These are phyloP conservation scores for Paramormyrops kingsleyae DNA, from an alignment of 2,113 vertebrate genomes.

Conservation along the genomic window DNA sequence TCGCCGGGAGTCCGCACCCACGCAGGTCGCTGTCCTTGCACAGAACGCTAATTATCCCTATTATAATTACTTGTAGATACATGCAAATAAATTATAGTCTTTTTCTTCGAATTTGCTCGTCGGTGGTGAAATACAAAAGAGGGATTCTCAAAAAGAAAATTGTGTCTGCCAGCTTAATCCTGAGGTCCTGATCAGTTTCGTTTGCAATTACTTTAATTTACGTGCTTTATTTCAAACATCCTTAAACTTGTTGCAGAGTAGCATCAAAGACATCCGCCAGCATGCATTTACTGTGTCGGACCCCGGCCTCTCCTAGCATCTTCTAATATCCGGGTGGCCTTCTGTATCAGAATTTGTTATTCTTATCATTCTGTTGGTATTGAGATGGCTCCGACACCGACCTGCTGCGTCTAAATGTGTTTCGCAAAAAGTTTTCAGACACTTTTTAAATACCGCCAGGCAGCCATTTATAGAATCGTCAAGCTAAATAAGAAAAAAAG, in stretches of 20 bases:
- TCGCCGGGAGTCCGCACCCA: neutral
- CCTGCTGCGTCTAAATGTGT: neutral
- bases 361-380: neutral
- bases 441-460: neutral
- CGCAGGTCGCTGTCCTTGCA: neutral
- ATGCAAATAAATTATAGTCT: constrained; percentile 23
- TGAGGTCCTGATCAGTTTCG: neutral
- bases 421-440: neutral
- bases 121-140: neutral
- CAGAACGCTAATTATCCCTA: constrained; percentile 31
- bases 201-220: neutral
- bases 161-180: neutral
- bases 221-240: neutral
- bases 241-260: neutral
- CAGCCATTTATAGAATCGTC: neutral
- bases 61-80: constrained; percentile 31
- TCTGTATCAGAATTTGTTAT: neutral
- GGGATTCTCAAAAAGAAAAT: neutral
- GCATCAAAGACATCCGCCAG: neutral
- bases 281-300: neutral
- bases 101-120: neutral
- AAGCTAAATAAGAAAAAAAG: neutral
- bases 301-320: no score
- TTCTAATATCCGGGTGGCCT: neutral
- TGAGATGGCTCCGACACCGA: neutral